A percentile compares a stretch with the other conserved stretches of the same genome.
phyloP scores from a whole-genome alignment of 2,113 vertebrate genomes.

The Tetrao urogallus region DNA sequence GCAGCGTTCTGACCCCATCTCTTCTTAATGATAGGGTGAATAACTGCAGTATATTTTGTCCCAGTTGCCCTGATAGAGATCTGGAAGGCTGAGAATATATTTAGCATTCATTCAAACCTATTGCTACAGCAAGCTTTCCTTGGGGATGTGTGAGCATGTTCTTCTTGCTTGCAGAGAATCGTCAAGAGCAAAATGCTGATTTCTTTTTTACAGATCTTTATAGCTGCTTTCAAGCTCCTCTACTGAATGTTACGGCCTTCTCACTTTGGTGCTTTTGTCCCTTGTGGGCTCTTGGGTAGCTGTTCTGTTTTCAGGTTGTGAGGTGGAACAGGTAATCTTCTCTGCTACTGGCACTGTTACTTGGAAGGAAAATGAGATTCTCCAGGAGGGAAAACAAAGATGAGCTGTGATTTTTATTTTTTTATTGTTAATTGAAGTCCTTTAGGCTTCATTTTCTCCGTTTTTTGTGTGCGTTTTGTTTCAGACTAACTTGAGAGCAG shows the following conservation, averaged over 20 bases:
- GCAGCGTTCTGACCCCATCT: background rate
- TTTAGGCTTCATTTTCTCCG: background rate
- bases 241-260: background rate
- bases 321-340: background rate
- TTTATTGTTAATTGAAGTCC: background rate
- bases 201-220: background rate
- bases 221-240: background rate
- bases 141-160: accelerated
- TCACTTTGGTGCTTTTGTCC: background rate
- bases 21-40: background rate
- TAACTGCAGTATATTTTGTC: background rate
- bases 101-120: background rate
- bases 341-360: background rate
- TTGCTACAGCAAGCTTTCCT: background rate
- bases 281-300: background rate
- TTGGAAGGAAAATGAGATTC: background rate
- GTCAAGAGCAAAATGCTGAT: background rate
- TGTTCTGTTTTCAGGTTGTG: accelerated
- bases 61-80: background rate
- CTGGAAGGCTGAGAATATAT: background rate
- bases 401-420: background rate
- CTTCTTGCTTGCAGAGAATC: background rate
- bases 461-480: background rate
- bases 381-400: background rate
- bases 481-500: background rate